Evolutionary conservation across 2,888 invertebrate species (phyloP).

Genomic region (Tenthredo livida): DNA sequence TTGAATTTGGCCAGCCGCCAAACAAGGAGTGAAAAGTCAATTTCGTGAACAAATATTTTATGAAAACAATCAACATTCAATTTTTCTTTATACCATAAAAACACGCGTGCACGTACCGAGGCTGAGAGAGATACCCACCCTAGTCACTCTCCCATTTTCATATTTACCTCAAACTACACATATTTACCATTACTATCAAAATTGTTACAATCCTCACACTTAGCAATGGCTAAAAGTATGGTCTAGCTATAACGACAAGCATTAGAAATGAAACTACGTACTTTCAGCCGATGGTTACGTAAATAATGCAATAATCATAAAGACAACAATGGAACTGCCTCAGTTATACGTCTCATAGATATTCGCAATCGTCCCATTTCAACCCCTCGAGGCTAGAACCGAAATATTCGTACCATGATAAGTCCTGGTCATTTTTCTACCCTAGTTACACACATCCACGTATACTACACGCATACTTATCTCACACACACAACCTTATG

Average conservation of each 20-base stretch:
- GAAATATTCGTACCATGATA: neutral
- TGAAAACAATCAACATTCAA: neutral
- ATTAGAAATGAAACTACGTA: constrained; percentile 42
- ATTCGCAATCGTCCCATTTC: neutral
- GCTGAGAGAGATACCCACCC: neutral
- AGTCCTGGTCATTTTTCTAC: neutral
- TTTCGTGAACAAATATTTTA: neutral
- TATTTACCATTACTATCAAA: neutral
- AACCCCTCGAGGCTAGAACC: constrained; percentile 1
- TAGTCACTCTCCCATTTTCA: neutral
- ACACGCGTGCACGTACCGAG: neutral
- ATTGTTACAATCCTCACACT: neutral
- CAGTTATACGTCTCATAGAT: neutral
- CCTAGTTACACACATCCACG: neutral
- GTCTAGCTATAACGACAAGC: constrained; percentile 14
- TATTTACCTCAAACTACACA: neutral
- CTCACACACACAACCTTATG: neutral
- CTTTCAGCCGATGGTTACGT: constrained; percentile 39
- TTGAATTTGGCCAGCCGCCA: constrained; percentile 45
- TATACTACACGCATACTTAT: neutral
- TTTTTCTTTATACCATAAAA: neutral
- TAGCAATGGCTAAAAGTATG: constrained; percentile 10
- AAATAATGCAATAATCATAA: constrained; percentile 43
- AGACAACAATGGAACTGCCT: constrained; percentile 6
- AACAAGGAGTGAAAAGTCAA: constrained; percentile 43